phyloP scores from a whole-genome alignment of 2,113 vertebrate genomes.

The Petromus typicus region DNA sequence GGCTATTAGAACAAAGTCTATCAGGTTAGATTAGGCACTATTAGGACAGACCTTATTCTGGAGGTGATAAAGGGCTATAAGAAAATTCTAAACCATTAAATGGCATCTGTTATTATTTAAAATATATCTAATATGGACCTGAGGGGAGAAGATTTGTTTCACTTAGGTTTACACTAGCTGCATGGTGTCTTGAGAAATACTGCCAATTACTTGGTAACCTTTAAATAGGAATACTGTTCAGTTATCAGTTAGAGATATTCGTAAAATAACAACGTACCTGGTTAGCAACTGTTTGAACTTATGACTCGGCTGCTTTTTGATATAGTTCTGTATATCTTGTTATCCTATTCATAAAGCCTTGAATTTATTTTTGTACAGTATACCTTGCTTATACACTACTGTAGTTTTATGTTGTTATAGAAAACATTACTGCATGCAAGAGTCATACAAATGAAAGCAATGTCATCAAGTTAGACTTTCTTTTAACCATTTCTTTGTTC shows the following conservation, averaged over 20 bases:
- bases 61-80: neutral
- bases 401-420: neutral
- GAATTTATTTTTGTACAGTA: neutral
- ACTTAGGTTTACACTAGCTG: neutral
- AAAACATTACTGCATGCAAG: neutral
- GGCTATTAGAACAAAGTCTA: conserved; percentile 31
- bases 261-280: neutral
- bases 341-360: neutral
- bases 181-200: conserved; percentile 34
- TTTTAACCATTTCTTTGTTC: neutral
- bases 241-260: conserved; percentile 25
- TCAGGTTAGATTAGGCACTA: conserved; percentile 31
- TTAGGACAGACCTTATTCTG: conserved; percentile 24
- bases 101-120: conserved; percentile 22
- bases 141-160: conserved; percentile 30
- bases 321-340: neutral
- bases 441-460: neutral
- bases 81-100: conserved; percentile 55
- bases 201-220: neutral
- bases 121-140: conserved; percentile 47
- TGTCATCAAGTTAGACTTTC: neutral
- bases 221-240: conserved; percentile 60
- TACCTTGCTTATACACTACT: neutral
- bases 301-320: neutral
- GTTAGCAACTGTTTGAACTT: neutral